Conservation (phyloP, 2,888 invertebrate genomes). For the Eupithecia tripunctaria region DNA sequence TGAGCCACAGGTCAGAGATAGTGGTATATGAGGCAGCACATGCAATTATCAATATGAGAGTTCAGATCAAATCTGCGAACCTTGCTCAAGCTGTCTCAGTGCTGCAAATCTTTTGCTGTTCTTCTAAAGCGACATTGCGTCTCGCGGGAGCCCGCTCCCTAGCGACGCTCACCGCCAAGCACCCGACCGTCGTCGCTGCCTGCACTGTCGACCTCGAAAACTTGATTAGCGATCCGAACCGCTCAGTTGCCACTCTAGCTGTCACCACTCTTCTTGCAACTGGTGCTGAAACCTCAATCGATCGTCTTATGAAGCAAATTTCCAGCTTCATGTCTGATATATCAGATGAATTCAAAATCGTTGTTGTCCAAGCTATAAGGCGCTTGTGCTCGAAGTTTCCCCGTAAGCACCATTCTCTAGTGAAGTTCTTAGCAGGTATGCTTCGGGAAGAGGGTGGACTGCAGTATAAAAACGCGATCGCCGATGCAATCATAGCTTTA, state of each 20-base stretch:
- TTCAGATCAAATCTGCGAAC: slow-evolving; percentile 89
- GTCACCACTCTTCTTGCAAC: slow-evolving; percentile 99
- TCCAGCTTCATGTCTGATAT: slow-evolving; percentile 99
- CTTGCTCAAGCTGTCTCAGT: slow-evolving; percentile 98
- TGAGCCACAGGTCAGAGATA: slow-evolving; percentile 99
- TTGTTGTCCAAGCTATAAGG: slow-evolving; percentile 96
- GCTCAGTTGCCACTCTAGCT: slow-evolving; percentile 98
- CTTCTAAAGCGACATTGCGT: slow-evolving; percentile 96
- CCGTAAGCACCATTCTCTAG: slow-evolving; percentile 96
- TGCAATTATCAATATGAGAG: slow-evolving; percentile 96
- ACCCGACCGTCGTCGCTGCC: slow-evolving; percentile 97
- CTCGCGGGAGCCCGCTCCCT: slow-evolving; percentile 99
- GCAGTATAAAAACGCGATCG: slow-evolving; percentile 99
- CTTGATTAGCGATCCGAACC: slow-evolving; percentile 98
- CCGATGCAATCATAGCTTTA: slow-evolving; percentile 98
- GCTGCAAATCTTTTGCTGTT: slow-evolving; percentile 98
- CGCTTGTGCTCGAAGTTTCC: slow-evolving; percentile 98
- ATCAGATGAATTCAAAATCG: slow-evolving; percentile 99
- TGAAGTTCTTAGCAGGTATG: slow-evolving; percentile 98
- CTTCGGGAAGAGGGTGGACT: slow-evolving; percentile 97
- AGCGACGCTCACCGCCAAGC: slow-evolving; percentile 97
- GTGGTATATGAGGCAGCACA: slow-evolving; percentile 99
- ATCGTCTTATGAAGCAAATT: slow-evolving; percentile 99
- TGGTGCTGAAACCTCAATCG: slow-evolving; percentile 98
- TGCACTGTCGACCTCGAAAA: slow-evolving; percentile 99